These are phyloP conservation scores for Garrulus glandarius DNA, from an alignment of 2,797 vertebrate genomes.

Conservation along the genomic window DNA sequence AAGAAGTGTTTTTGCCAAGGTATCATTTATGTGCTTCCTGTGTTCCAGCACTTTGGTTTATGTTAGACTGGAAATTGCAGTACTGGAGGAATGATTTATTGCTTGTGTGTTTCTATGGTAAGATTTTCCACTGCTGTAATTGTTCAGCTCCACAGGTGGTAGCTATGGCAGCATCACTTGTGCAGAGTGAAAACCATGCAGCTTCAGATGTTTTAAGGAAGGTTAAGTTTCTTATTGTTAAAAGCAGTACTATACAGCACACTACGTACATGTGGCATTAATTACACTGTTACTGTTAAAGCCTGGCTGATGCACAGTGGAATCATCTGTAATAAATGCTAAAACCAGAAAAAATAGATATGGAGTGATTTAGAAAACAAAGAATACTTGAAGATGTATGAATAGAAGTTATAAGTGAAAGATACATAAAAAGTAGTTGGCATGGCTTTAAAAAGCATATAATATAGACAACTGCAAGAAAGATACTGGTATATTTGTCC, in stretches of 20 bases:
- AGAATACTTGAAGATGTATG: not conserved
- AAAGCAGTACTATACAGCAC: not conserved
- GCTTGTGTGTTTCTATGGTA: not conserved
- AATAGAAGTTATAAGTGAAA: not conserved
- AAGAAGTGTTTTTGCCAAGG: not conserved
- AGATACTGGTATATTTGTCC: not conserved
- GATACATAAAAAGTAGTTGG: not conserved
- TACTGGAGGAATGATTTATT: not conserved
- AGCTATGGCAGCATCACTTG: conserved; percentile 1
- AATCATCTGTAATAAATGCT: not conserved
- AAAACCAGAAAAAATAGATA: not conserved
- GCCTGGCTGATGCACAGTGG: not conserved
- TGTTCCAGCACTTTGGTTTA: not conserved
- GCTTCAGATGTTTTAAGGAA: not conserved
- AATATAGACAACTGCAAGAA: not conserved
- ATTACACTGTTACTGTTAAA: not conserved
- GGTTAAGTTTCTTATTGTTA: not conserved
- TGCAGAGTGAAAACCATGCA: not conserved
- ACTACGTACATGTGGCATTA: not conserved
- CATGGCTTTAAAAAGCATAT: not conserved
- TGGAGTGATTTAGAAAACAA: not conserved
- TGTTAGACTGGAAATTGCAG: not conserved
- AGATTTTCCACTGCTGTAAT: not conserved
- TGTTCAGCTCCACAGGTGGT: not conserved
- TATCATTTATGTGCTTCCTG: not conserved